phyloP scores from a whole-genome alignment of 2,888 invertebrate genomes.

The Megaustenia siamemsis region DNA sequence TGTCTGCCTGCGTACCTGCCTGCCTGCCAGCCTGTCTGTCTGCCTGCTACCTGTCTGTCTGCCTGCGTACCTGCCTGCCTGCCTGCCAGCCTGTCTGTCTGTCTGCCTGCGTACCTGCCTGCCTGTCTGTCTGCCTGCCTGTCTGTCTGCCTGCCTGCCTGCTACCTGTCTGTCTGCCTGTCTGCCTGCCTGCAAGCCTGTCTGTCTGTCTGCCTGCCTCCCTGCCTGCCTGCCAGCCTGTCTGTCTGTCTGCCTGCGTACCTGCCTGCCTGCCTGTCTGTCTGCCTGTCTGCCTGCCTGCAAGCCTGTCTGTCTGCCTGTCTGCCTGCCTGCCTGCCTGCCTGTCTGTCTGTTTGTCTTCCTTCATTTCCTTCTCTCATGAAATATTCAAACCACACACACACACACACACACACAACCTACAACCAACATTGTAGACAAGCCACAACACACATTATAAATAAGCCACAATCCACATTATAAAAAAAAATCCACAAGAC shows the following conservation, averaged over 20 bases:
- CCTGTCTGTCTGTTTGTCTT: no score
- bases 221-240: background rate
- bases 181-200: background rate
- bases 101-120: background rate
- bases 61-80: background rate
- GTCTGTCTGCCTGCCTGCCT: background rate
- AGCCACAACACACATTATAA: no score
- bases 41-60: no score
- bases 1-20: background rate
- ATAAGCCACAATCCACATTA: no score
- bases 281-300: no score
- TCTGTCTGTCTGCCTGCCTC: no score
- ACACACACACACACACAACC: no score
- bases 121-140: no score
- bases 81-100: background rate
- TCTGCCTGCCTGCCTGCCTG: no score
- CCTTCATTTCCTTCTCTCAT: background rate
- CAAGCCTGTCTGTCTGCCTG: no score
- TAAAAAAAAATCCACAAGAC: no score
- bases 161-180: slow-evolving; percentile 1
- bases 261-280: background rate
- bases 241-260: background rate
- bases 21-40: background rate
- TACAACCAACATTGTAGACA: no score
- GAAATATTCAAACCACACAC: background rate